Evolutionary conservation across 2,888 invertebrate species (phyloP), one percentile per base, ranked within the genome.

Genomic region (Deilephila elpenor): DNA sequence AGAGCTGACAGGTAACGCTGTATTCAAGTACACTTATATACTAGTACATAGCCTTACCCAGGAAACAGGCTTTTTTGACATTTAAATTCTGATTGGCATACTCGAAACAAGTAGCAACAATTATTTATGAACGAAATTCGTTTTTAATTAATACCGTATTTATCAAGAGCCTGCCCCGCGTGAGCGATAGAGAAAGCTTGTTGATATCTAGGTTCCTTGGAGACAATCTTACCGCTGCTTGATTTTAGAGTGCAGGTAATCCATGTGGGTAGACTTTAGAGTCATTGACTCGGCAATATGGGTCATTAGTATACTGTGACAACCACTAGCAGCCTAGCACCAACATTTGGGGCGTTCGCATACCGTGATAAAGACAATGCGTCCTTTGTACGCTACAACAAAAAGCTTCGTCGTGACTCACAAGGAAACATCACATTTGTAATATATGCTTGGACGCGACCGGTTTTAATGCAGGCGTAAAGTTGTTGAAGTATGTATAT

Each of bases 131-230:
- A 44, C 44, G 11, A 44, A 11, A 44, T 44, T 44, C 44, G 14
- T 11, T 11, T 44, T 14, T 11, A 44, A 14, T 44, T 11, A 44
- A 2, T 44, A 14, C 14, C 44, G 11, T 44, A 8, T 62, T 34
- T n/a, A 37, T 37, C 62, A 19, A 62, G 17, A 44, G 20, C 14
- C 8, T 11, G 37, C 34, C 62, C 19, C n/a, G 11, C 19, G n/a
- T 34, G n/a, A 62, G 20, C 64, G 14, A 25, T 67, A 51, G 25
- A 51, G 67, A 67, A 67, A 67, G 67, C 51, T 51, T 51, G 67
- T 67, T 67, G 20, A 67, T 20, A 67, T 67, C 67, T 67, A 67
- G 67, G 67, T 25, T 44, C 67, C 67, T 67, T 67, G 17, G 67
- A 44, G 1, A 67, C 51, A 67, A 51, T 67, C 25, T 51, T 67